Evolutionary conservation across 1,140 invertebrate genomes (phyloP).

Genomic region (Zophobas atratus): DNA sequence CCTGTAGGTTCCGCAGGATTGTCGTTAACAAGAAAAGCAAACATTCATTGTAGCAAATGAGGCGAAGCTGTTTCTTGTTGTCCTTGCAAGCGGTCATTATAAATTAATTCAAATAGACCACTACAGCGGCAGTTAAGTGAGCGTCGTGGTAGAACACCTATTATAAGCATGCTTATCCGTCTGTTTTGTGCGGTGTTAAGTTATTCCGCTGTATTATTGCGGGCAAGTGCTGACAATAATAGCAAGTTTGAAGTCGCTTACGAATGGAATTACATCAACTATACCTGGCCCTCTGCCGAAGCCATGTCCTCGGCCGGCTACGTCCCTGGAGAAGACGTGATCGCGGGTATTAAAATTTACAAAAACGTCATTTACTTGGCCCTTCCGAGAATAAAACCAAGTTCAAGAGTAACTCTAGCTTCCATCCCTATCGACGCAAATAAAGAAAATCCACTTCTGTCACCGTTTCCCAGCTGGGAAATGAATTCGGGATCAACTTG

Average conservation of each 20-base stretch:
- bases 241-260: slow-evolving; percentile 53
- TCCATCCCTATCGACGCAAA: slow-evolving; percentile 47
- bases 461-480: slow-evolving; percentile 56
- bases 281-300: slow-evolving; percentile 61
- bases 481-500: slow-evolving; percentile 53
- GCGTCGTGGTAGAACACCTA: slow-evolving; percentile 4
- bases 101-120: slow-evolving; percentile 25
- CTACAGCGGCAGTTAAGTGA: slow-evolving; percentile 17
- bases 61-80: slow-evolving; percentile 16
- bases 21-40: slow-evolving; percentile 6
- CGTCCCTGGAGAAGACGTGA: slow-evolving; percentile 63
- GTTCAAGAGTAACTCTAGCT: slow-evolving; percentile 67
- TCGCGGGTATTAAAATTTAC: slow-evolving; percentile 67
- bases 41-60: slow-evolving; percentile 17
- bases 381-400: slow-evolving; percentile 65
- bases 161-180: slow-evolving; percentile 20
- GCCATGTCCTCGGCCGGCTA: slow-evolving; percentile 58
- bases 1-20: neutral
- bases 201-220: slow-evolving; percentile 20
- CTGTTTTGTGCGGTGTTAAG: slow-evolving; percentile 23
- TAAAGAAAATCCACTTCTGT: slow-evolving; percentile 53
- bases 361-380: slow-evolving; percentile 66
- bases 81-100: slow-evolving; percentile 36
- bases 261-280: slow-evolving; percentile 66
- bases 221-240: slow-evolving; percentile 12